Evolutionary conservation across 2,797 vertebrate genomes (phyloP), one percentile per base, ranked within the genome.

Genomic region (Gallinago stenura): DNA sequence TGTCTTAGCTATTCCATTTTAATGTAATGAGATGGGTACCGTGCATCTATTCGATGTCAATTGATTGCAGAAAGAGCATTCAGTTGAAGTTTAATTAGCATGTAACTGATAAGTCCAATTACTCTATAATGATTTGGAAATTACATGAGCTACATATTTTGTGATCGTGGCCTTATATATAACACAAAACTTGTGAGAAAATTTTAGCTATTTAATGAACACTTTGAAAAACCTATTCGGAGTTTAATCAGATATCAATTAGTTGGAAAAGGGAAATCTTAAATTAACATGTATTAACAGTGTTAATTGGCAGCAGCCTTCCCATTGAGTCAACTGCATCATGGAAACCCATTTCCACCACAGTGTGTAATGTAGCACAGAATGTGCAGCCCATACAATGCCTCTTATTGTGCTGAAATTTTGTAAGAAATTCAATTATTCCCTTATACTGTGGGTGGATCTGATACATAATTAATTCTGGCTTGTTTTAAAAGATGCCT

Each of bases 101-200:
- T 97, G 95, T 92, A 88, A 97, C 80, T 96, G 95, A 97, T 97
- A 97, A 98, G 88, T 91, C 83, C 83, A 94, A 97, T 97, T 97
- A 97, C 81, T 83, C 91, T 84, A 41, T 94, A 96, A 96, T 97
- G 92, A 97, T 96, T 93, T 97, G 77, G 95, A 97, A 97, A 97
- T 97, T 96, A 96, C 78, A 97, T 91, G 95, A 93, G 92, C 87
- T 95, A 92, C 66, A 78, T 89, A 78, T 61, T 96, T 95, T 50
- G 54, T 96, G 90, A 96, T 87, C 96, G 83, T 90, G 53, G 80
- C 90, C 83, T 95, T 96, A 62, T 39, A 97, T 82, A 96, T 91
- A 95, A 84, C 48, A 92, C 83, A 81, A 85, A 96, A 96, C 62
- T 87, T 92, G 62, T 22, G 76, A 86, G 80, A 83, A 93, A 86